Conservation (phyloP, 2,888 invertebrate species). For the Polyommatus icarus region DNA sequence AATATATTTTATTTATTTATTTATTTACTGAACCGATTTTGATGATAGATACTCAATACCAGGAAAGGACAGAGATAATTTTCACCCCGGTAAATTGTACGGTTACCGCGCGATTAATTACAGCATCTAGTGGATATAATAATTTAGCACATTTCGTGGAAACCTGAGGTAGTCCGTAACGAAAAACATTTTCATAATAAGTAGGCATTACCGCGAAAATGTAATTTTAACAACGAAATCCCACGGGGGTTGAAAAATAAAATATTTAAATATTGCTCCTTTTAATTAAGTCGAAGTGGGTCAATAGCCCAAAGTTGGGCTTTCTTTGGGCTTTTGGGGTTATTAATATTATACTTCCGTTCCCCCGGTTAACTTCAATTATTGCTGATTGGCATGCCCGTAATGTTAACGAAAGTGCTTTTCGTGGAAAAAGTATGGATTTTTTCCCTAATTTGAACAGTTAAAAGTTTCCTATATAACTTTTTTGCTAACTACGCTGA, state of each 20-base stretch:
- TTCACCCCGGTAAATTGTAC: too few relatives aligned
- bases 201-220: neutral
- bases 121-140: too few relatives aligned
- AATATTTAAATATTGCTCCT: conserved; percentile 23
- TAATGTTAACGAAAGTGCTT: neutral
- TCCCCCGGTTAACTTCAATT: conserved; percentile 7
- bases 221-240: conserved; percentile 28
- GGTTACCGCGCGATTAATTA: too few relatives aligned
- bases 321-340: neutral
- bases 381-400: conserved; percentile 8
- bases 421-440: neutral
- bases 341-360: conserved; percentile 18
- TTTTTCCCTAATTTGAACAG: neutral
- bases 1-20: too few relatives aligned
- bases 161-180: neutral
- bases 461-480: neutral
- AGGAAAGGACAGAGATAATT: too few relatives aligned
- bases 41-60: too few relatives aligned
- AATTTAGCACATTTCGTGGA: neutral
- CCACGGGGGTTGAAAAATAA: conserved; percentile 7
- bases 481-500: neutral
- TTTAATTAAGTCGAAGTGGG: conserved; percentile 29
- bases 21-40: too few relatives aligned
- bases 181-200: neutral
- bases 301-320: conserved; percentile 28